Conservation (phyloP, 2,113 vertebrate genomes). For the Hepsetus odoe region DNA sequence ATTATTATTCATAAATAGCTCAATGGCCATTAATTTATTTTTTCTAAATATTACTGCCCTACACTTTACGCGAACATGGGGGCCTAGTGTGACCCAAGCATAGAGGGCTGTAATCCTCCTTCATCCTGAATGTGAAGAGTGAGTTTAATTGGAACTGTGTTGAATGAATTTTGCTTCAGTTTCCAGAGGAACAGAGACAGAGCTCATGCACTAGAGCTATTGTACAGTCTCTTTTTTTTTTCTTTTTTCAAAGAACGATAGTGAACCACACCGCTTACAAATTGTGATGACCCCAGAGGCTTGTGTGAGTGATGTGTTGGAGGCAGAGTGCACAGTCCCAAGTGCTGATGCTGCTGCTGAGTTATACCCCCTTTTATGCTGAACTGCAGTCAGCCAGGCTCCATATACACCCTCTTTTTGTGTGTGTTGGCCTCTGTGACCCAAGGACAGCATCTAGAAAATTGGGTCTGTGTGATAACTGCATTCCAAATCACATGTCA, state of each 20-base stretch:
- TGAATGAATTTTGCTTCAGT: not conserved
- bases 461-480: not conserved
- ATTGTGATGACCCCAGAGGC: slow-evolving; percentile 13
- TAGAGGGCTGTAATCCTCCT: not conserved
- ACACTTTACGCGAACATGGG: no score
- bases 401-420: not conserved
- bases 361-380: slow-evolving; percentile 20
- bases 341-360: slow-evolving; percentile 34
- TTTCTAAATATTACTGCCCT: no score
- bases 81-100: not conserved
- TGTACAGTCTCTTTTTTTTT: not conserved
- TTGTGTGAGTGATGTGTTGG: not conserved
- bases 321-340: slow-evolving; percentile 9
- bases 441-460: not conserved
- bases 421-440: not conserved
- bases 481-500: not conserved
- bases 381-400: slow-evolving; percentile 35
- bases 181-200: not conserved
- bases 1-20: no score
- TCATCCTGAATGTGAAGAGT: not conserved
- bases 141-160: not conserved
- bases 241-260: not conserved
- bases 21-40: no score
- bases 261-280: not conserved
- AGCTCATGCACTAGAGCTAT: not conserved